phyloP scores from a whole-genome alignment of 92 coral and sea anemone genomes.

The Chrysogorgia sp. region DNA sequence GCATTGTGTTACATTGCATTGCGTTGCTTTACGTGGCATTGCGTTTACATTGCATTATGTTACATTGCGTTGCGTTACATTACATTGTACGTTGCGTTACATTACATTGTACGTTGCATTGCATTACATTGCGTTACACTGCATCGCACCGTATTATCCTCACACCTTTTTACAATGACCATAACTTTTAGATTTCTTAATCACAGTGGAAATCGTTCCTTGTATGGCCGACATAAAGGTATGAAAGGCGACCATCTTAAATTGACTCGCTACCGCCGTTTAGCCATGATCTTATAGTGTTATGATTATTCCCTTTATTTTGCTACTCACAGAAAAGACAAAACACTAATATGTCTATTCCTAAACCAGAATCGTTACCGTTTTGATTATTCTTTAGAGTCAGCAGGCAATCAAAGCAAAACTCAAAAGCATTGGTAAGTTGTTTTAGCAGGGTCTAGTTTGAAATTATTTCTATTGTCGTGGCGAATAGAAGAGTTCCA shows the following conservation, averaged over 20 bases:
- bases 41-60: too few relatives aligned
- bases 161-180: too few relatives aligned
- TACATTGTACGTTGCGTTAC: too few relatives aligned
- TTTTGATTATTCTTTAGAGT: conserved; percentile 64
- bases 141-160: too few relatives aligned
- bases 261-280: too few relatives aligned
- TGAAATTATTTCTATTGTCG: not conserved
- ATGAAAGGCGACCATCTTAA: not conserved
- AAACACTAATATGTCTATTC: not conserved
- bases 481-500: not conserved
- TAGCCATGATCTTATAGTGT: too few relatives aligned
- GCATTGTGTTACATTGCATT: not conserved
- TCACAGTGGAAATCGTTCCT: conserved; percentile 74
- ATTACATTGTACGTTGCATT: too few relatives aligned
- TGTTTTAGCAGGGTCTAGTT: not conserved
- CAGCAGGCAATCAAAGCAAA: conserved; percentile 84
- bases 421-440: conserved; percentile 75
- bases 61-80: too few relatives aligned
- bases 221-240: conserved; percentile 90
- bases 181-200: conserved; percentile 68
- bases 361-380: not conserved
- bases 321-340: too few relatives aligned
- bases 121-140: too few relatives aligned
- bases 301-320: too few relatives aligned
- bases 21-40: too few relatives aligned